Percentiles rank a stretch among this genome's conserved stretches.
Evolutionary conservation across 2,797 vertebrate genomes (phyloP).

Genomic region (Myiothlypis chrysogaster): DNA sequence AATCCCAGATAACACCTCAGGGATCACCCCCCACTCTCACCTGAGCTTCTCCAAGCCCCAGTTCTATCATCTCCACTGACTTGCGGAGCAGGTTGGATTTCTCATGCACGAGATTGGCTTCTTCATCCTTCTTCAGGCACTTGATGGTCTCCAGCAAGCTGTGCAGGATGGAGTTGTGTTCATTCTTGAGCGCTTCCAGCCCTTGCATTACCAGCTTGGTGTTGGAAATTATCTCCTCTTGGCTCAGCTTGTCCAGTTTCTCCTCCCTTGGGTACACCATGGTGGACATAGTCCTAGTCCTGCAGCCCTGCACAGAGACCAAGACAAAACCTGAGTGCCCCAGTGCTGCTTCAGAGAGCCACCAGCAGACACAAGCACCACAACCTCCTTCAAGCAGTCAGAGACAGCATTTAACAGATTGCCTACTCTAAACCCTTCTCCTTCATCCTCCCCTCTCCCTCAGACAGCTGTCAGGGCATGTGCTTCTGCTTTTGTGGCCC

Average conservation of each 20-base stretch:
- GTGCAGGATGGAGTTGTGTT: slow-evolving; percentile 97
- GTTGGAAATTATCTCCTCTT: slow-evolving; percentile 99
- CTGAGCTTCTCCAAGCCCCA: slow-evolving; percentile 96
- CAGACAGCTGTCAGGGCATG: background rate
- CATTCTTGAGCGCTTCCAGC: slow-evolving; percentile 94
- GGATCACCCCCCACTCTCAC: slow-evolving; percentile 67
- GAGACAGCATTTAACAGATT: background rate
- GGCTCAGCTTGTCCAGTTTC: slow-evolving; percentile 93
- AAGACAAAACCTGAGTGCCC: background rate
- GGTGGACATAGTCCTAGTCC: slow-evolving; percentile 81
- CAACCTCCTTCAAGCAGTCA: background rate
- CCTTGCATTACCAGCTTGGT: slow-evolving; percentile 97
- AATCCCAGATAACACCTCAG: background rate
- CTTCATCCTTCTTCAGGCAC: slow-evolving; percentile 98
- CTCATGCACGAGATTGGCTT: slow-evolving; percentile 95
- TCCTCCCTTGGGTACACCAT: slow-evolving; percentile 92
- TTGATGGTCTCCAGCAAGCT: slow-evolving; percentile 97
- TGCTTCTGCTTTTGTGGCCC: background rate
- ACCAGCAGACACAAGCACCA: background rate
- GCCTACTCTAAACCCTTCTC: background rate
- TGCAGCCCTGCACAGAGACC: background rate
- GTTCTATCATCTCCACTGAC: slow-evolving; percentile 97
- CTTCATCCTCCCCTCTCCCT: background rate
- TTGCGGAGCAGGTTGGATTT: slow-evolving; percentile 94
- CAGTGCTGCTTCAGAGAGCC: background rate